These are phyloP conservation scores for Phrynocephalus vlangalii DNA, from an alignment of 2,797 vertebrate species.

Conservation along the genomic window DNA sequence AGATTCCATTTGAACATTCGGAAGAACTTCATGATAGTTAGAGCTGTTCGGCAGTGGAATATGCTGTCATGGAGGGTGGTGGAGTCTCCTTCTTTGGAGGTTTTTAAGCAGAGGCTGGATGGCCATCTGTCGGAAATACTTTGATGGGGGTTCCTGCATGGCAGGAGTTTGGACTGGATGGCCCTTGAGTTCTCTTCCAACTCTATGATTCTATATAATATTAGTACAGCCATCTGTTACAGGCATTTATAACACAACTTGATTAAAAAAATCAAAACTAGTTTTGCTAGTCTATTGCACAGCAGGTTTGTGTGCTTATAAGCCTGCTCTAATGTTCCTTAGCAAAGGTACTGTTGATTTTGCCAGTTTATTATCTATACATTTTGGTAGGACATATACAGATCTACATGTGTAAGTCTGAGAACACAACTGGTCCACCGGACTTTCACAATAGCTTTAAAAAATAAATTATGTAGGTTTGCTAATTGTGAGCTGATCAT, in stretches of 20 bases:
- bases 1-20: too few species aligned
- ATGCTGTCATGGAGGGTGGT: too few species aligned
- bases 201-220: too few species aligned
- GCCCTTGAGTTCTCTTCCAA: too few species aligned
- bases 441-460: neutral
- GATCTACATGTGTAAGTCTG: neutral
- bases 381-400: neutral
- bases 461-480: neutral
- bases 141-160: too few species aligned
- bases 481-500: neutral
- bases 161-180: too few species aligned
- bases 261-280: conserved; percentile 46
- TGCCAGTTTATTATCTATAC: conserved; percentile 21
- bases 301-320: conserved; percentile 62
- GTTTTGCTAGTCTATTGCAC: conserved; percentile 62
- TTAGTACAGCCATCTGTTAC: conserved; percentile 21
- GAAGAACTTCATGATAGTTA: too few species aligned
- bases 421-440: neutral
- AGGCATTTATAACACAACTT: conserved; percentile 34
- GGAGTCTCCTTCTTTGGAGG: too few species aligned
- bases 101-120: too few species aligned
- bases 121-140: too few species aligned
- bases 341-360: conserved; percentile 52
- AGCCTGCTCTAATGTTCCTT: conserved; percentile 55
- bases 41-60: too few species aligned